phyloP scores from a whole-genome alignment of 2,113 vertebrate species.

The Hassar affinis region DNA sequence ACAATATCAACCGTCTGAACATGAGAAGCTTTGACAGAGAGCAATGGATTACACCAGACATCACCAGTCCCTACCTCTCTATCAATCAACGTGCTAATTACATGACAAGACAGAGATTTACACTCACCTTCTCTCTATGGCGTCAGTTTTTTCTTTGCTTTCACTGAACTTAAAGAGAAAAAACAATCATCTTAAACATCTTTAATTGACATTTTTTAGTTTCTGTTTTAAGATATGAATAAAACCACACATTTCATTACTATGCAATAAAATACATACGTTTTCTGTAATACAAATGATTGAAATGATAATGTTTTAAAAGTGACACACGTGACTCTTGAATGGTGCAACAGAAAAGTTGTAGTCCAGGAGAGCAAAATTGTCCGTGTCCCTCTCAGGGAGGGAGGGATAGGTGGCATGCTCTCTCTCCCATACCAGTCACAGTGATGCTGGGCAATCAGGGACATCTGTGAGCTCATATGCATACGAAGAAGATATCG shows the following conservation, averaged over 20 bases:
- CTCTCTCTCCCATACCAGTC: no score
- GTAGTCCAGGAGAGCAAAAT: no score
- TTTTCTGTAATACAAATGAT: slow-evolving; percentile 5
- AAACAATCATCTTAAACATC: background rate
- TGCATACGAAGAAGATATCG: no score
- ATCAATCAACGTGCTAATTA: slow-evolving; percentile 49
- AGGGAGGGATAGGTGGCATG: no score
- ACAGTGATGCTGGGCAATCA: no score
- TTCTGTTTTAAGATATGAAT: slow-evolving; percentile 17
- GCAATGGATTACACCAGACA: slow-evolving; percentile 48
- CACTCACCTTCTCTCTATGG: background rate
- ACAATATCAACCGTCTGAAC: slow-evolving; percentile 54
- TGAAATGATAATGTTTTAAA: slow-evolving; percentile 22
- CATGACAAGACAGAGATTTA: slow-evolving; percentile 16
- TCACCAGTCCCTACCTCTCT: slow-evolving; percentile 44
- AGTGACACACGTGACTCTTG: background rate
- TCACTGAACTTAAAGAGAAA: background rate
- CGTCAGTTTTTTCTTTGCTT: background rate
- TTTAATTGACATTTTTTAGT: slow-evolving; percentile 4
- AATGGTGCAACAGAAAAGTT: no score
- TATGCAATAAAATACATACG: slow-evolving; percentile 17
- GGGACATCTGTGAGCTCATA: no score
- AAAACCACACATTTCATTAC: slow-evolving; percentile 16
- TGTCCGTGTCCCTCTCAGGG: no score
- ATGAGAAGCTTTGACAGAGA: slow-evolving; percentile 45